phyloP scores from a whole-genome alignment of 2,113 vertebrate species.

The Fulmarus glacialis region DNA sequence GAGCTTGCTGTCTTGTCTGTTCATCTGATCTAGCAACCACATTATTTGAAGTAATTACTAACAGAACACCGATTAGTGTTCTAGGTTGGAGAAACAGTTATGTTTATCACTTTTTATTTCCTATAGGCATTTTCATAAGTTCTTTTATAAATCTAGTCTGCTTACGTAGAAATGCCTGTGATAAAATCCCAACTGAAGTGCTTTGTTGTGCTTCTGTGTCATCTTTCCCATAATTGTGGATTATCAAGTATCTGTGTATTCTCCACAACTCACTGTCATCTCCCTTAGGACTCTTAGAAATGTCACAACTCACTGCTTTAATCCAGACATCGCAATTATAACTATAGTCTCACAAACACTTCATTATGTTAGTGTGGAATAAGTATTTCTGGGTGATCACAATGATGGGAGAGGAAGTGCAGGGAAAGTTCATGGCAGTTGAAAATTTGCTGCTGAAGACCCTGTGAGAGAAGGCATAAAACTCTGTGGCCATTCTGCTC shows the following conservation, averaged over 20 bases:
- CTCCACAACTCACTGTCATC: not conserved
- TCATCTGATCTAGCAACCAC: not conserved
- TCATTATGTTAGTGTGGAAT: not conserved
- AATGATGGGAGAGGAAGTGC: slow-evolving; percentile 35
- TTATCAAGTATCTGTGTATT: not conserved
- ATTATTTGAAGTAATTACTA: not conserved
- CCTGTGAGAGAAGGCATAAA: not conserved
- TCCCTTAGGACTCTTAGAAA: slow-evolving; percentile 26
- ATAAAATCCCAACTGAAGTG: not conserved
- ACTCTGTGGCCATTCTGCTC: not conserved
- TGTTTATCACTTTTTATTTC: not conserved
- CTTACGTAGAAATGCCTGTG: not conserved
- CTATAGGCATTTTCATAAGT: not conserved
- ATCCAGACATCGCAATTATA: not conserved
- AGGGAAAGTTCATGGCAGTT: not conserved
- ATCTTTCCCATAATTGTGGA: not conserved
- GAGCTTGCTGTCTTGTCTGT: not conserved
- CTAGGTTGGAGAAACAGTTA: not conserved
- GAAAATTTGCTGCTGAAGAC: slow-evolving; percentile 3
- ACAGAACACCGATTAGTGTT: not conserved
- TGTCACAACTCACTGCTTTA: not conserved
- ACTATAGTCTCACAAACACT: not conserved
- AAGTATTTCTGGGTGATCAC: not conserved
- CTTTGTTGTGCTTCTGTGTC: not conserved
- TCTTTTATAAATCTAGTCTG: not conserved